Conservation (phyloP, 1,140 invertebrate species). For the Schlechtendalia chinensis region DNA sequence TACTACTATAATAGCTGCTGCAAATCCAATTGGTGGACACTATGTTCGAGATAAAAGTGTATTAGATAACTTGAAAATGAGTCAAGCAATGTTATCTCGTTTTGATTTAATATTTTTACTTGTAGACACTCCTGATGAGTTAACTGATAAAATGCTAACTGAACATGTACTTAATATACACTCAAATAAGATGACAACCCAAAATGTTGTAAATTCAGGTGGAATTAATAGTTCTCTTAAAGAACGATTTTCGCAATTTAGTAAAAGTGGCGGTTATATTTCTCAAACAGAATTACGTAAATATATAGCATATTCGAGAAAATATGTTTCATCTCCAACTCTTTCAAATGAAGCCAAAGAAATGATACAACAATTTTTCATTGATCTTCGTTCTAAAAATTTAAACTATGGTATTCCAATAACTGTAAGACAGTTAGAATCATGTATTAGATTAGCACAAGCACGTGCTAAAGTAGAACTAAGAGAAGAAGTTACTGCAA, state of each 20-base stretch:
- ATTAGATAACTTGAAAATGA: slow-evolving; percentile 85
- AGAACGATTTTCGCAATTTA: slow-evolving; percentile 28
- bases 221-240: background rate
- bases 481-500: slow-evolving; percentile 70
- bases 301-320: slow-evolving; percentile 87
- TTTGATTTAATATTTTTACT: slow-evolving; percentile 93
- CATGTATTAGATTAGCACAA: slow-evolving; percentile 82
- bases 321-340: slow-evolving; percentile 77
- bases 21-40: slow-evolving; percentile 85
- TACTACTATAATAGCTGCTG: slow-evolving; percentile 84
- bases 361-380: slow-evolving; percentile 77
- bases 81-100: slow-evolving; percentile 79
- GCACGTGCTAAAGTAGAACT: slow-evolving; percentile 83
- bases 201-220: slow-evolving; percentile 8
- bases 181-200: background rate
- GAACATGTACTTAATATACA: slow-evolving; percentile 35
- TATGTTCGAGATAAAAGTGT: slow-evolving; percentile 86
- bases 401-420: slow-evolving; percentile 69
- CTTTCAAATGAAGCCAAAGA: slow-evolving; percentile 69
- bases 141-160: slow-evolving; percentile 52
- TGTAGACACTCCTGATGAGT: slow-evolving; percentile 79
- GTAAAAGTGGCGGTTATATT: slow-evolving; percentile 68
- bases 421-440: slow-evolving; percentile 82
- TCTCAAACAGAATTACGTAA: slow-evolving; percentile 76
- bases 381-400: slow-evolving; percentile 71